These are phyloP conservation scores for Euplagia quadripunctaria DNA, from an alignment of 2,888 invertebrate genomes.

Conservation along the genomic window DNA sequence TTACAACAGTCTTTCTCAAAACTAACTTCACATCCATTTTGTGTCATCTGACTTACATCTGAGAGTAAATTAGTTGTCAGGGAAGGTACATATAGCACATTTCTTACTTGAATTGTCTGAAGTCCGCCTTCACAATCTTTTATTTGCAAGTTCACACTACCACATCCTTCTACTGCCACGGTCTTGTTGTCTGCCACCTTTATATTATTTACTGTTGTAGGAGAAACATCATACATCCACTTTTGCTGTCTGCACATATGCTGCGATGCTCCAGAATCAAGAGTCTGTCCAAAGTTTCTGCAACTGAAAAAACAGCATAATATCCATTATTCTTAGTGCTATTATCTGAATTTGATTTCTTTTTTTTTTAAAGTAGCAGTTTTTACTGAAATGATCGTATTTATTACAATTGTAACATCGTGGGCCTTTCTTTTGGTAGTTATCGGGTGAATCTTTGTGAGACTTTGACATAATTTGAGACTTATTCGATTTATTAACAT, in stretches of 20 bases:
- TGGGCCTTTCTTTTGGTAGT: not conserved
- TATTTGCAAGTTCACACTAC: constrained; percentile 18
- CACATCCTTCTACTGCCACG: constrained; percentile 17
- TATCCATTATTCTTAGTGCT: constrained; percentile 13
- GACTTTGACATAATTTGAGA: not conserved
- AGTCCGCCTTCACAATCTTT: not conserved
- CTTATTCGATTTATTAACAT: not conserved
- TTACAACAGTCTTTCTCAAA: constrained; percentile 22
- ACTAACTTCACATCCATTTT: constrained; percentile 28
- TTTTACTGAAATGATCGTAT: constrained; percentile 25
- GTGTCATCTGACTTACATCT: constrained; percentile 24
- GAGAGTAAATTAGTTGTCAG: constrained; percentile 18
- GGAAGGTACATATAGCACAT: not conserved
- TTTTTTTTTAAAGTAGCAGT: constrained; percentile 19
- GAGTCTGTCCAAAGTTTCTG: constrained; percentile 8
- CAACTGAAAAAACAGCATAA: constrained; percentile 29
- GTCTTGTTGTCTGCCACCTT: constrained; percentile 30
- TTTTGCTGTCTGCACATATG: constrained; percentile 27
- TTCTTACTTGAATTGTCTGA: not conserved
- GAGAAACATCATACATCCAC: constrained; percentile 19
- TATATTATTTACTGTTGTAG: constrained; percentile 22
- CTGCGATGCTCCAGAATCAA: constrained; percentile 36
- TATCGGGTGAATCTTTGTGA: not conserved
- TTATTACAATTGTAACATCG: constrained; percentile 14
- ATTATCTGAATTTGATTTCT: no score